Evolutionary conservation across 2,888 invertebrate genomes (phyloP).

Genomic region (Hermodice carunculata): DNA sequence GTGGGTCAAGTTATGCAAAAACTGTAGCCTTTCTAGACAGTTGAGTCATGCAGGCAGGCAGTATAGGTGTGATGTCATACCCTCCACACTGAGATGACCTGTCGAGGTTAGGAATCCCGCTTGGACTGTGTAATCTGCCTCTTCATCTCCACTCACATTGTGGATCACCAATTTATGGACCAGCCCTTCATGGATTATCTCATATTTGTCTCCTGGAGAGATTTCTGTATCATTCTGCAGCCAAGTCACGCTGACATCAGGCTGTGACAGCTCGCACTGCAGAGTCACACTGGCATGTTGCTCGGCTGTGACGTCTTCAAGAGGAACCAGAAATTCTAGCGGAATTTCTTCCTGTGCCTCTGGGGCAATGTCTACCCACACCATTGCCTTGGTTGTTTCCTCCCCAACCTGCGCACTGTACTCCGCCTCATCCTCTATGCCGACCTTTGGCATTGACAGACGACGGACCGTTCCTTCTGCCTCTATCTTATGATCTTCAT

Average conservation of each 20-base stretch:
- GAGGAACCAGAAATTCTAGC: conserved; percentile 86
- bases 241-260: conserved; percentile 85
- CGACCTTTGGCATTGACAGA: conserved; percentile 52
- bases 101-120: conserved; percentile 55
- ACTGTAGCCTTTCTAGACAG: no score
- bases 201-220: conserved; percentile 20
- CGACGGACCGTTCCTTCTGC: conserved; percentile 71
- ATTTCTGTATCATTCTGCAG: conserved; percentile 70
- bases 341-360: no score
- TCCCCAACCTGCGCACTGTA: conserved; percentile 70
- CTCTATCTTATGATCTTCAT: conserved; percentile 67
- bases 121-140: conserved; percentile 57
- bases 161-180: conserved; percentile 55
- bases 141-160: conserved; percentile 58
- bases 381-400: conserved; percentile 43
- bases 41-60: no score
- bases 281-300: conserved; percentile 76
- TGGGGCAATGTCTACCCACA: no score
- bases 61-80: no score
- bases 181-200: conserved; percentile 21
- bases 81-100: conserved; percentile 47
- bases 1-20: no score
- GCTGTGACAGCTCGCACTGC: conserved; percentile 84
- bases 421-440: conserved; percentile 57
- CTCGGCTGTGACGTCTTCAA: conserved; percentile 78